Evolutionary conservation across 2,797 vertebrate species (phyloP).

Genomic region (Leptodactylus fallax): DNA sequence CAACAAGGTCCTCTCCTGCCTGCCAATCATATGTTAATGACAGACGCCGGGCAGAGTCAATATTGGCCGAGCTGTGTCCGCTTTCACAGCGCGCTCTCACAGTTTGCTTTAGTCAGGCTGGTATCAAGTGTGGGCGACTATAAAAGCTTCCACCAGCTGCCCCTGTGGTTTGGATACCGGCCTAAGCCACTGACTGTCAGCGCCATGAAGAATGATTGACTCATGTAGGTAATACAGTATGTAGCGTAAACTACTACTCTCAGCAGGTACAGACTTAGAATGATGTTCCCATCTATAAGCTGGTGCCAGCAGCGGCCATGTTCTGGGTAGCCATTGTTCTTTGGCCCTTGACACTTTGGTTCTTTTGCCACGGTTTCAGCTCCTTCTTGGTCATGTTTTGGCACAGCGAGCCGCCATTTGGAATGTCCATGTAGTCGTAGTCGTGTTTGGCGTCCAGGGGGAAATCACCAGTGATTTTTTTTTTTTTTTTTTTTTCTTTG

Average conservation of each 20-base stretch:
- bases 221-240: not conserved
- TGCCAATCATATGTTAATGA: conserved; percentile 11
- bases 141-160: no score
- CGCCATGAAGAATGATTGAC: not conserved
- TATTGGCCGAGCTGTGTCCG: conserved; percentile 28
- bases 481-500: no score
- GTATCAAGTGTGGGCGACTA: not conserved
- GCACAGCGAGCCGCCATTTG: no score
- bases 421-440: not conserved
- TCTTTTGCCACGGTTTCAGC: no score
- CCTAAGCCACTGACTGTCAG: not conserved
- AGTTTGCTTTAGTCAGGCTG: conserved; percentile 2
- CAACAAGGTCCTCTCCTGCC: not conserved
- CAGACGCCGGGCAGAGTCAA: conserved; percentile 17
- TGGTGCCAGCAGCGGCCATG: no score
- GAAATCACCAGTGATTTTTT: no score
- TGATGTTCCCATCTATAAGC: no score
- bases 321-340: no score
- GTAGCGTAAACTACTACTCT: not conserved
- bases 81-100: not conserved
- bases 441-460: not conserved
- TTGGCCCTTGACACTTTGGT: no score
- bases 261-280: no score
- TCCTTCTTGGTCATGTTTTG: not conserved
- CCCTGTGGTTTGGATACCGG: not conserved